Evolutionary conservation across 2,797 vertebrate genomes (phyloP), one percentile per base, ranked within the genome.

Genomic region (Antrozous pallidus): DNA sequence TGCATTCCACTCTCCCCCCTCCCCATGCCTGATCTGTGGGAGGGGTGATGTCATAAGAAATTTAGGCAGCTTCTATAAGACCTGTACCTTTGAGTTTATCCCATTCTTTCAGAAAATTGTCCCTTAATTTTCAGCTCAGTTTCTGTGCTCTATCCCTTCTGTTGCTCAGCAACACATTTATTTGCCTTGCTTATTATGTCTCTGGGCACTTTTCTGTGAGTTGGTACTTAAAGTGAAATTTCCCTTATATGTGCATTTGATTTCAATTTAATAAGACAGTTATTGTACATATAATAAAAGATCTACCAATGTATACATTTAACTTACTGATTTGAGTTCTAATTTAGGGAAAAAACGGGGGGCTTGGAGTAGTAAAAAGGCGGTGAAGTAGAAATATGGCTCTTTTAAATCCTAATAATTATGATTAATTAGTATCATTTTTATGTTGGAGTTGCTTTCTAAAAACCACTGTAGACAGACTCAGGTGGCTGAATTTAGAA

Each of bases 161-260:
- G 97, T 98, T 98, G 97, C 97, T 96, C 93, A 97, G 98, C 97
- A 98, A 97, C 95, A 85, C 91, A 92, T 91, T 1, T 11, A 92
- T 91, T 1, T 11, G 95, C 95, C 81, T 94, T 36, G 26, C 70
- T 94, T 90, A 90, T 79, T 93, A 65, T 71, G 54, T 85, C 63
- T 96, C 77, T 77, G 49, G 96, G 82, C 11, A 13, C 16, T 97
- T 96, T 86, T 71, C 94, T 96, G 89, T 79, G 94, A 96, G 89
- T 92, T 97, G 96, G 96, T 96, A 97, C 94, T 97, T 97, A 96
- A 91, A 94, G 89, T 71, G 80, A 96, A 92, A 93, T 97, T 93
- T 96, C 93, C 97, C 93, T 95, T 96, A 95, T 92, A 96, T 96
- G 90, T 94, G 70, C 89, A 92, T 97, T 97, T 91, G 75, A 96